Evolutionary conservation across 2,113 vertebrate genomes (phyloP).

Genomic region (Leucopsar rothschildi): DNA sequence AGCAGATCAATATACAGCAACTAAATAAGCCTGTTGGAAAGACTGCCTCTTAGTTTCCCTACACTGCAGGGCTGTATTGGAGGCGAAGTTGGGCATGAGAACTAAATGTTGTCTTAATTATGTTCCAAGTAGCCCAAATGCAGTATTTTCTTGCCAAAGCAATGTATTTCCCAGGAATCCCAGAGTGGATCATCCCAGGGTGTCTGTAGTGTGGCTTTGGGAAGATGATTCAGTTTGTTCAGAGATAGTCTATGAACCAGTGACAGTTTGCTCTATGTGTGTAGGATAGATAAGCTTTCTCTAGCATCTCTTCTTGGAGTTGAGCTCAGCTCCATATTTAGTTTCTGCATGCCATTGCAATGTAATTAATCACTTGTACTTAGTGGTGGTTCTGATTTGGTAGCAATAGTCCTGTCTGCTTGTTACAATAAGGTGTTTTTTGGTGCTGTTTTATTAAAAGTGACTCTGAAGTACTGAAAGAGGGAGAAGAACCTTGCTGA

Average conservation of each 20-base stretch:
- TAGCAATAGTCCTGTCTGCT: not conserved
- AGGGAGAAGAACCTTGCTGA: not conserved
- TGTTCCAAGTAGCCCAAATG: not conserved
- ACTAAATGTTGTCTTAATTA: not conserved
- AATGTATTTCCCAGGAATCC: not conserved
- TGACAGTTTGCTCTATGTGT: not conserved
- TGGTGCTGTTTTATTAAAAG: not conserved
- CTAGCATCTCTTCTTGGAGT: not conserved
- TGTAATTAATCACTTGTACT: not conserved
- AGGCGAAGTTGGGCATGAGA: not conserved
- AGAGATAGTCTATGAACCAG: not conserved
- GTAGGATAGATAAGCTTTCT: not conserved
- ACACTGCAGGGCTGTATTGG: not conserved
- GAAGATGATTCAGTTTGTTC: not conserved
- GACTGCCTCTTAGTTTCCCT: not conserved
- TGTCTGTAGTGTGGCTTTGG: not conserved
- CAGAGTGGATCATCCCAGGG: not conserved
- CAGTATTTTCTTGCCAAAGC: not conserved
- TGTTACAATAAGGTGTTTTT: not conserved
- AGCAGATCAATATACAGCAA: not conserved
- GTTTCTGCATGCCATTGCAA: not conserved
- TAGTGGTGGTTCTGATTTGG: not conserved
- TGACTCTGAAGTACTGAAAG: not conserved
- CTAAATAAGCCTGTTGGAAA: not conserved
- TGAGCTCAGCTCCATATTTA: not conserved